phyloP scores from a whole-genome alignment of 2,888 invertebrate species.

The Cancer borealis region DNA sequence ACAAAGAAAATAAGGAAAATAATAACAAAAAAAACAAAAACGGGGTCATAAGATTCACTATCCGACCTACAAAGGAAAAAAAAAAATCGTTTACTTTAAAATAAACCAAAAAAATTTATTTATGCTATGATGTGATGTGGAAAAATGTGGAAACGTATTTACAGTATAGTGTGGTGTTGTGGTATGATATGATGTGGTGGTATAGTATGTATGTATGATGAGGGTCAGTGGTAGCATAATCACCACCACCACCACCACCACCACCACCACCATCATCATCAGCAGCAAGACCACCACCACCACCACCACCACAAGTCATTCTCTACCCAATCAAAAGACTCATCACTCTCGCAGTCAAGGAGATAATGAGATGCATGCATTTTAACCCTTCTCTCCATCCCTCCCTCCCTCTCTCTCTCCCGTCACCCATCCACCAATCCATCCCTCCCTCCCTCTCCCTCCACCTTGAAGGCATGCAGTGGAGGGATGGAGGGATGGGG shows the following conservation, averaged over 20 bases:
- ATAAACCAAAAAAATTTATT: background rate
- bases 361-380: constrained; percentile 45
- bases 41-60: background rate
- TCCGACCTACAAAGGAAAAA: no score
- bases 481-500: background rate
- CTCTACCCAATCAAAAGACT: constrained; percentile 32
- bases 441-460: background rate
- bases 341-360: constrained; percentile 32
- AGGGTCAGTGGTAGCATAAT: background rate
- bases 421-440: background rate
- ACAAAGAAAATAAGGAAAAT: background rate
- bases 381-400: background rate
- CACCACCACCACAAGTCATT: constrained; percentile 37
- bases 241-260: background rate
- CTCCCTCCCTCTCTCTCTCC: background rate
- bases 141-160: background rate
- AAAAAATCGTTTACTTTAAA: background rate
- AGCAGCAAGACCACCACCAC: background rate
- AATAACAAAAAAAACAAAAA: background rate
- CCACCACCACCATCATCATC: background rate
- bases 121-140: background rate
- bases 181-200: background rate
- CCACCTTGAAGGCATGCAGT: background rate
- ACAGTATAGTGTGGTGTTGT: background rate
- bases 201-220: background rate